Evolutionary conservation across 2,797 vertebrate species (phyloP).

Genomic region (Lagocephalus sceleratus): DNA sequence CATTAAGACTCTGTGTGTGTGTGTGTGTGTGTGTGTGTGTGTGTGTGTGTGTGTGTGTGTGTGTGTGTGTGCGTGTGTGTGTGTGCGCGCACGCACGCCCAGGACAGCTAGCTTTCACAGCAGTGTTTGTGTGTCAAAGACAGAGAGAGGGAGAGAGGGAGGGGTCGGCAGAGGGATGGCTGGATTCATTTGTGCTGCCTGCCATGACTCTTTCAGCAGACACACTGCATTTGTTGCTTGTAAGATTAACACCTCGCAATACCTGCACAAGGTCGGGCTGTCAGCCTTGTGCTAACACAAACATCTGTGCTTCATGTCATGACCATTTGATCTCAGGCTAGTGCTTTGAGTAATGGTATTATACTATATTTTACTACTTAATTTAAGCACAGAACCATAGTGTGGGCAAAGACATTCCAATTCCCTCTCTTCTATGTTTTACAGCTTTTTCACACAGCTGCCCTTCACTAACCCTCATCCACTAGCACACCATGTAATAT

Average conservation of each 20-base stretch:
- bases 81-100: conserved; percentile 1
- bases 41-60: conserved; percentile 19
- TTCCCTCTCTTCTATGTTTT: neutral
- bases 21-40: conserved; percentile 19
- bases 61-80: conserved; percentile 11
- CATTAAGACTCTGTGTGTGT: conserved; percentile 28
- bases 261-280: conserved; percentile 11
- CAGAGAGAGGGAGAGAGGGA: conserved; percentile 4
- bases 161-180: neutral
- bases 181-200: conserved; percentile 25
- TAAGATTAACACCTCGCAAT: conserved; percentile 41
- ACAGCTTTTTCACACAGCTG: neutral
- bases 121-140: conserved; percentile 35
- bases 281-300: conserved; percentile 3
- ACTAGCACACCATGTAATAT: conserved; percentile 3
- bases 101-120: conserved; percentile 46
- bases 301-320: neutral
- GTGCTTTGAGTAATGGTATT: neutral
- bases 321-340: conserved; percentile 9
- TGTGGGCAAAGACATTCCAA: neutral
- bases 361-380: neutral
- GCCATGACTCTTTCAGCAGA: conserved; percentile 36
- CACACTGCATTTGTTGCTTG: conserved; percentile 38
- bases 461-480: neutral
- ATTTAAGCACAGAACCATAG: neutral